phyloP scores from a whole-genome alignment of 2,888 invertebrate species.

The Enoplolaimus lenunculus region DNA sequence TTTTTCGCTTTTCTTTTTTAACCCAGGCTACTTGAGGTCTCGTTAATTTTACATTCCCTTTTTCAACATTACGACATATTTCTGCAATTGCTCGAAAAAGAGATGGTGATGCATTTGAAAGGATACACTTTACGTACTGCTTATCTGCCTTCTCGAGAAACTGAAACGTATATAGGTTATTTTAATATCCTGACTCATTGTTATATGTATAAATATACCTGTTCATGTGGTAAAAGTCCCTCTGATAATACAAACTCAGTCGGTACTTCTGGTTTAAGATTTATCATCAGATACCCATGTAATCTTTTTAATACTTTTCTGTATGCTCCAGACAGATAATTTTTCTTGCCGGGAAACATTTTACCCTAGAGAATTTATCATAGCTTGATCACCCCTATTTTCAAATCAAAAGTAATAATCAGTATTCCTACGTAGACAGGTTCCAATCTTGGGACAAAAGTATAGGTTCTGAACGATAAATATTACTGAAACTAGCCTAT shows the following conservation, averaged over 20 bases:
- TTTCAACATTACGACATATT: background rate
- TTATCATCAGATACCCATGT: background rate
- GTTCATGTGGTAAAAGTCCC: background rate
- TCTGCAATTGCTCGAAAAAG: background rate
- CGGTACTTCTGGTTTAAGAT: background rate
- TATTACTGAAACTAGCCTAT: background rate
- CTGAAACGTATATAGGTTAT: background rate
- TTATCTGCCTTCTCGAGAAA: background rate
- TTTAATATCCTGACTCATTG: background rate
- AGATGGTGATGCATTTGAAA: background rate
- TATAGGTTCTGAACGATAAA: background rate
- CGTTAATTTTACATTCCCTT: background rate
- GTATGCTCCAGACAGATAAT: constrained; percentile 2
- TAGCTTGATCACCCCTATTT: background rate
- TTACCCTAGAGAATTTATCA: background rate
- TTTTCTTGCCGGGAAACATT: constrained; percentile 6
- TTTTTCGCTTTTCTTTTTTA: background rate
- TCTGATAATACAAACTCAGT: background rate
- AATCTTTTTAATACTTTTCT: constrained; percentile 4
- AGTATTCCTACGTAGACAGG: background rate
- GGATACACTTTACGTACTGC: background rate
- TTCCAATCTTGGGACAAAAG: background rate
- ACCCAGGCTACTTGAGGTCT: background rate
- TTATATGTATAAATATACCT: background rate
- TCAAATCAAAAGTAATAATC: background rate